Base-by-base conservation (phyloP, 92 coral and sea anemone species). In the Parazoanthus swiftii region DNA sequence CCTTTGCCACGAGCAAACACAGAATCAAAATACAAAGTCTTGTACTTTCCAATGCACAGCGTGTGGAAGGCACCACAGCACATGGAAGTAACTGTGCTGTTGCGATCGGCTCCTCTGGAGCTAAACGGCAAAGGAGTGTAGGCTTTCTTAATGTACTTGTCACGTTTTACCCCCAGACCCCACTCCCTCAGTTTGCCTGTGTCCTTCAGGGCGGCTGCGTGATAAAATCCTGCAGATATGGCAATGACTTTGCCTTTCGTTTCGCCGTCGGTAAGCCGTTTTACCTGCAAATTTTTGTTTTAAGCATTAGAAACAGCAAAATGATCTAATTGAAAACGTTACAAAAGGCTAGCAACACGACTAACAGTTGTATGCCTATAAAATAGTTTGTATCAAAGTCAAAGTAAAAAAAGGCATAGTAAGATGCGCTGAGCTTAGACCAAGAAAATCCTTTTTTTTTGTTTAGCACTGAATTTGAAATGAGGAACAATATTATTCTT, bases 11-110 rank as follows among this genome's bases (percentile, higher is more conserved):
- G 92, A n/a, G 93, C 65, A 82, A 70, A 93, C 83, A 90, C 80
- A 1, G 89, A 68, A 16, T 89, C 91, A 16, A 42, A 39, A 59
- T 71, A 90, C 36, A 79, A 77, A 50, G 43, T 21, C 42, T 23
- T 81, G 48, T 44, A 82, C 46, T 91, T 77, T 35, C 89, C 90
- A 42, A 90, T 26, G 33, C 90, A 48, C 21, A 93, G 88, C 25
- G 96, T 73, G 71, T 93, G 96, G 76, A 76, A 90, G 46, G 89
- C 92, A 21, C 96, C 96, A 84, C 96, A 93, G 10, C 93, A 89
- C 76, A 93, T 59, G 6, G 91, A 76, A 21, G 37, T 90, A 59
- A 93, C 96, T 4, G 44, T 81, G 63, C 85, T 71, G 63, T 46
- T 81, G 79, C 92, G 58, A 25, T 86, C 44, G 9, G 75, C 86